Evolutionary conservation across 2,797 vertebrate species (phyloP).

Genomic region (Sparidentex hasta): DNA sequence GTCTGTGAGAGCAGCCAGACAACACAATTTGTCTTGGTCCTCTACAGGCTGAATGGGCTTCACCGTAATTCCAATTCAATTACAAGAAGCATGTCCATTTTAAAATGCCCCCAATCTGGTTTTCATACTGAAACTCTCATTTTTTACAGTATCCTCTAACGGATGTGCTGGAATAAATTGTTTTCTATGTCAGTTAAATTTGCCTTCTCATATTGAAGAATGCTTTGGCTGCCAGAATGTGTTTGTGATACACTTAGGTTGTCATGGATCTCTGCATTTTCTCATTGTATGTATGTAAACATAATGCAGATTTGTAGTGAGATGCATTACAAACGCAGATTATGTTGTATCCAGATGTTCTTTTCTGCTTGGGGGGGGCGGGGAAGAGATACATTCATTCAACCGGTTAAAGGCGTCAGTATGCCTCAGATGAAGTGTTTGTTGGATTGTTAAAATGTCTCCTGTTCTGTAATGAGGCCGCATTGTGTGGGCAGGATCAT

Average conservation of each 20-base stretch:
- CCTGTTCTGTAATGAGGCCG: no score
- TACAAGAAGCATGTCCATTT: constrained; percentile 39
- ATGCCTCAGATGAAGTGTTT: background rate
- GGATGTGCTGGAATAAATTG: constrained; percentile 33
- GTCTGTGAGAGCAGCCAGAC: constrained; percentile 47
- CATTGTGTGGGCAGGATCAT: no score
- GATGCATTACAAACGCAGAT: constrained; percentile 31
- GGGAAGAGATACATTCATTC: background rate
- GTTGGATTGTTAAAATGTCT: background rate
- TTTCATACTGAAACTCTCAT: constrained; percentile 37
- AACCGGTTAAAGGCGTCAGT: background rate
- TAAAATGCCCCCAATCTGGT: constrained; percentile 26
- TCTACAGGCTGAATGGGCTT: constrained; percentile 56
- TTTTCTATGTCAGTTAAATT: constrained; percentile 53
- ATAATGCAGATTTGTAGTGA: background rate
- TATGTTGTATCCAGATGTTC: constrained; percentile 50
- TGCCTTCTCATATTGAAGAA: background rate
- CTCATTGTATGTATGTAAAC: constrained; percentile 41
- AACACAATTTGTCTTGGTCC: constrained; percentile 57
- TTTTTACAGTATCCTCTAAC: constrained; percentile 12
- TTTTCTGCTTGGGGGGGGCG: constrained; percentile 8
- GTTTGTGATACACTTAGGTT: constrained; percentile 42
- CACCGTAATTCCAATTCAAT: constrained; percentile 46
- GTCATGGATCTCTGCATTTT: constrained; percentile 29
- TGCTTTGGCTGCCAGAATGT: constrained; percentile 47